Conservation (phyloP, 2,113 vertebrate genomes). For the Petrocephalus zakoni region DNA sequence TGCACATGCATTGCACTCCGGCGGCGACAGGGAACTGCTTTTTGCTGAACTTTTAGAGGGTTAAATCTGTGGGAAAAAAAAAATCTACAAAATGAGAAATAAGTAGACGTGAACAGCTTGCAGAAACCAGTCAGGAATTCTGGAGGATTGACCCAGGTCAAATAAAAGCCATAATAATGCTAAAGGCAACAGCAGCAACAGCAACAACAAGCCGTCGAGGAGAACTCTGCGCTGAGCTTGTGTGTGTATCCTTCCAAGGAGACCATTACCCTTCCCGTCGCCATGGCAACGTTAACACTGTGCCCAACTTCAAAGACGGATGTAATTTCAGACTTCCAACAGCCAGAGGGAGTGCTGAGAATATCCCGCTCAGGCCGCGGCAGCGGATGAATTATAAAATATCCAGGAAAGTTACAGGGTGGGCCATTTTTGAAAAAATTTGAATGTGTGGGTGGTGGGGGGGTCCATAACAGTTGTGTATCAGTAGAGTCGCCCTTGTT, state of each 20-base stretch:
- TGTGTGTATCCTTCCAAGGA: slow-evolving; percentile 55
- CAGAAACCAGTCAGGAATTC: background rate
- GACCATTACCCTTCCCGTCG: slow-evolving; percentile 73
- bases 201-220: slow-evolving; percentile 59
- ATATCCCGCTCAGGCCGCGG: slow-evolving; percentile 55
- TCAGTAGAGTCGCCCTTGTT: background rate
- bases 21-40: background rate
- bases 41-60: background rate
- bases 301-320: slow-evolving; percentile 88
- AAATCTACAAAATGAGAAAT: background rate
- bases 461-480: background rate
- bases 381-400: slow-evolving; percentile 76
- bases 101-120: background rate
- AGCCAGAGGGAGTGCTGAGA: slow-evolving; percentile 90
- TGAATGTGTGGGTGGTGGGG: slow-evolving; percentile 10
- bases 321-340: slow-evolving; percentile 92
- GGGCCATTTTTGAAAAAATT: slow-evolving; percentile 39
- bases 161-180: background rate
- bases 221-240: slow-evolving; percentile 56
- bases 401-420: slow-evolving; percentile 64
- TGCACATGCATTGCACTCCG: background rate
- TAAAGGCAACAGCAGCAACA: slow-evolving; percentile 27
- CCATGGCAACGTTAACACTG: slow-evolving; percentile 81
- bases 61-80: background rate
- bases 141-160: background rate